Evolutionary conservation across 2,797 vertebrate species (phyloP).

Genomic region (Trichosurus vulpecula): DNA sequence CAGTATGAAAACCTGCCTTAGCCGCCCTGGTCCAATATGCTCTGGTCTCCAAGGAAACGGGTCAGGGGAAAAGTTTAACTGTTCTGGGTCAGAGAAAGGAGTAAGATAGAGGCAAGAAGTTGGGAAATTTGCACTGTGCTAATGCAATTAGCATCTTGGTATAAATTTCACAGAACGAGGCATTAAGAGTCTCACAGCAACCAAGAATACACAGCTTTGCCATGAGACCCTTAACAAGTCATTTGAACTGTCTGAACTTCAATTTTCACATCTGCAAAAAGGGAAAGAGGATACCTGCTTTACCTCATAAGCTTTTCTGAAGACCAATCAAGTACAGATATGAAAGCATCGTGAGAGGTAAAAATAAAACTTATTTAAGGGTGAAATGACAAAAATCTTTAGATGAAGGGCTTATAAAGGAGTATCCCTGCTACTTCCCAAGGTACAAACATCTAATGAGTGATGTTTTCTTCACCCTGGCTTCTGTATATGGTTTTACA

Average conservation of each 20-base stretch:
- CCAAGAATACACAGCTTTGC: neutral
- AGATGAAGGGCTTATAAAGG: neutral
- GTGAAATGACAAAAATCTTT: neutral
- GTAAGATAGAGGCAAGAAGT: neutral
- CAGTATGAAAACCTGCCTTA: neutral
- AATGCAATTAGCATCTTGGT: neutral
- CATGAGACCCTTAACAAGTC: neutral
- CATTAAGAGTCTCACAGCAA: neutral
- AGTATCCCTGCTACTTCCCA: neutral
- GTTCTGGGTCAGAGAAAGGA: neutral
- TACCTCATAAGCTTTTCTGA: neutral
- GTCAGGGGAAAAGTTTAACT: neutral
- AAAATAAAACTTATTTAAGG: neutral
- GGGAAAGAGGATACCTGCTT: neutral
- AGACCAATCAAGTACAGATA: neutral
- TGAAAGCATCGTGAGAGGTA: neutral
- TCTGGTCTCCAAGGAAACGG: neutral
- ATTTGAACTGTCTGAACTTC: neutral
- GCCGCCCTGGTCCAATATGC: neutral
- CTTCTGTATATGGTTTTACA: neutral
- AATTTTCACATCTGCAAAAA: neutral
- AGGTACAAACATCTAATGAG: neutral
- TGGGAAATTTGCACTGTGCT: neutral
- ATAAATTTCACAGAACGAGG: neutral
- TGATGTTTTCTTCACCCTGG: neutral